Base-by-base conservation (phyloP, 2,888 invertebrate species). In the Patella caerulea region DNA sequence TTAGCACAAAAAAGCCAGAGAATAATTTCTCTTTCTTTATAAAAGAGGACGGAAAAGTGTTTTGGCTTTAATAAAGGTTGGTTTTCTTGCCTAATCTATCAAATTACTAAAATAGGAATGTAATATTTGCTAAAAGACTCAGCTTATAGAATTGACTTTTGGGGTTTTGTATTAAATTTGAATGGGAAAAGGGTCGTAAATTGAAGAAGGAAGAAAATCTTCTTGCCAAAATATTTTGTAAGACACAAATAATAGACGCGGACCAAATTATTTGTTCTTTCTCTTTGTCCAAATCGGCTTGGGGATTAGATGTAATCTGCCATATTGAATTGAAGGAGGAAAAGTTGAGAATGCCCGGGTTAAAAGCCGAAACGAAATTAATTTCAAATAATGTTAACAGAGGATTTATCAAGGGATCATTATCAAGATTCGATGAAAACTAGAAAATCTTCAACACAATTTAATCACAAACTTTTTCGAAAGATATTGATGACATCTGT, bases 221-320 rank as follows among this genome's bases (percentile, higher is more conserved):
- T 11, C 24, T 65, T 24, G 24, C 65, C 24, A 24, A 24, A 65
- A 65, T 65, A 65, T 65, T 24, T 65, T 24, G 9, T 19, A 65
- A 65, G 24, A 24, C 19, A 65, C 19, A 65, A 65, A 65, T 19
- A 65, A 65, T 65, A 24, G 65, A 65, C 19, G 24, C 65, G 24
- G 65, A 24, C 19, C 24, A 24, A 65, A 24, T 65, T 65, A 65
- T 65, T 65, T 65, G 65, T 24, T 65, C 65, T 65, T 65, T 65
- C 65, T 19, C 65, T 65, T 65, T 65, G 65, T 65, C 24, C 65
- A 65, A 65, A 65, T 65, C 65, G 65, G 65, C 65, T 65, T 65
- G 65, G 24, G 24, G 65, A 65, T 65, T 65, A 65, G 19, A 65
- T 65, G 65, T 65, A 65, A 65, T 65, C 65, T 15, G 65, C 65